Conservation (phyloP, 2,888 invertebrate species). For the Idaea biselata region DNA sequence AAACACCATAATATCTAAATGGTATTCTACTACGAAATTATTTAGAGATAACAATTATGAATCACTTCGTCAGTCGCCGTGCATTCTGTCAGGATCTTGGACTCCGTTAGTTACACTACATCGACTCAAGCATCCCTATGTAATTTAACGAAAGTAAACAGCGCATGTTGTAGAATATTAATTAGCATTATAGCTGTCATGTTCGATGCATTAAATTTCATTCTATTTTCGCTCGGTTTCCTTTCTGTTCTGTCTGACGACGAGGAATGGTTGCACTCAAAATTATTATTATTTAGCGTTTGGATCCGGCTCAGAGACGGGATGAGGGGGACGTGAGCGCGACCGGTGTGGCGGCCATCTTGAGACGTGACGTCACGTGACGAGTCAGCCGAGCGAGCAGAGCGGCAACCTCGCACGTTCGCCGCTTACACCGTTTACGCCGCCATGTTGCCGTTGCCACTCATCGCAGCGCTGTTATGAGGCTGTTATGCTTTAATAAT, state of each 20-base stretch:
- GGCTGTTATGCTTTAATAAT: constrained; percentile 66
- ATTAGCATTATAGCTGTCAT: constrained; percentile 61
- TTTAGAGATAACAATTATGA: constrained; percentile 43
- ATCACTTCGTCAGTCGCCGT: constrained; percentile 45
- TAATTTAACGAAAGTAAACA: constrained; percentile 77
- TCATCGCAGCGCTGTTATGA: constrained; percentile 45
- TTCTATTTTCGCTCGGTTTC: constrained; percentile 76
- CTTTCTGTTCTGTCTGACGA: constrained; percentile 73
- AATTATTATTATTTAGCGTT: constrained; percentile 69
- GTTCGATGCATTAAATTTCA: constrained; percentile 74
- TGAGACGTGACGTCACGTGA: constrained; percentile 81
- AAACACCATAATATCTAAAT: background rate
- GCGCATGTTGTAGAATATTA: constrained; percentile 72
- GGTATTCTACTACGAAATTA: constrained; percentile 19
- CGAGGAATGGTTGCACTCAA: constrained; percentile 57
- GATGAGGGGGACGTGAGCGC: constrained; percentile 64
- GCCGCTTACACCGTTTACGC: constrained; percentile 34
- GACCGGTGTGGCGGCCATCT: constrained; percentile 78
- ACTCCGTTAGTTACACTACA: constrained; percentile 47
- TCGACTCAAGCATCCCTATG: constrained; percentile 44
- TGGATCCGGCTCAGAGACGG: constrained; percentile 71
- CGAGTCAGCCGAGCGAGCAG: constrained; percentile 74
- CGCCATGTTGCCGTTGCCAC: constrained; percentile 61
- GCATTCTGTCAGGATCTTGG: constrained; percentile 47
- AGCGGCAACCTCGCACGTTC: constrained; percentile 67